phyloP scores from a whole-genome alignment of 2,797 vertebrate species.

The Podarcis siculus region DNA sequence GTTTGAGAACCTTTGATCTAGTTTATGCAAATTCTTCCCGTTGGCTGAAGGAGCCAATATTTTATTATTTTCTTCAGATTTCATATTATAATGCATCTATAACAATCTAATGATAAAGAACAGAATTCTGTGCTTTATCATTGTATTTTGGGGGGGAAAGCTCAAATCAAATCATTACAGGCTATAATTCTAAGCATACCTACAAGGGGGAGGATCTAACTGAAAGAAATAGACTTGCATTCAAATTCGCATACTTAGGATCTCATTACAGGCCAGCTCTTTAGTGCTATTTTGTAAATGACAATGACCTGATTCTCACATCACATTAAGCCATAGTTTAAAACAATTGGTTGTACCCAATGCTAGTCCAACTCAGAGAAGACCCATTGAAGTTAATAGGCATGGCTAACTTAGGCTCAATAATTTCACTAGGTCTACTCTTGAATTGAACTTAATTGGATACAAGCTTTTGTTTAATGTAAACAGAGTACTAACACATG shows the following conservation, averaged over 20 bases:
- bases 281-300: too few species aligned
- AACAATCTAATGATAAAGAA: not conserved
- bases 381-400: too few species aligned
- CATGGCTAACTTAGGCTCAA: too few species aligned
- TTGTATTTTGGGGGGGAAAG: not conserved
- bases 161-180: not conserved
- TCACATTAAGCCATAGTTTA: too few species aligned
- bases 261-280: too few species aligned
- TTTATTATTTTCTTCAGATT: not conserved
- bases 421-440: too few species aligned
- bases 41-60: not conserved
- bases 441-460: too few species aligned
- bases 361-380: too few species aligned
- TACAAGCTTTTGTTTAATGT: too few species aligned
- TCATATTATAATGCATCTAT: not conserved
- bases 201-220: not conserved
- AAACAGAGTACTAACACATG: too few species aligned
- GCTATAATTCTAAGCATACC: not conserved
- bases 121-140: not conserved
- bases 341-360: too few species aligned
- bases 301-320: too few species aligned
- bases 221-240: not conserved
- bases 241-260: not conserved
- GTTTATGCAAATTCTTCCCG: not conserved
- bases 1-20: not conserved